Base-by-base conservation (phyloP, 1,140 invertebrate genomes). In the Drosophila willistoni region DNA sequence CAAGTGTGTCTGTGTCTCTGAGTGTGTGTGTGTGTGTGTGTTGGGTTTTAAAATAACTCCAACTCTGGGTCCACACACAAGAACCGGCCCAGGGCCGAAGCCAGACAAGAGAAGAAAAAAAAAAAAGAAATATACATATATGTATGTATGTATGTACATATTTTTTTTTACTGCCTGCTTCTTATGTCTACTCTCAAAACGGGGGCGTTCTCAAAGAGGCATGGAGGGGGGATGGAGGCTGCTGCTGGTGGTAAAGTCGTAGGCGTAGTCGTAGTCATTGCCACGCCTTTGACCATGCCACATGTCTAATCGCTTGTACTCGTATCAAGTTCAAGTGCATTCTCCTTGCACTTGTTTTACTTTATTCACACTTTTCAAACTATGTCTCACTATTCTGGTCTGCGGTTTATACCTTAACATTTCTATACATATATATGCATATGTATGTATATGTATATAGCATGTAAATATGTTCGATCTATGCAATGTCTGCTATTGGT, bases 311-410 rank as follows among this genome's bases (percentile, higher is more conserved):
- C 42, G 42, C 7, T 51, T 60, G 57, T 39, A 19, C 33, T 19
- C 56, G 68, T 76, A 83, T 79, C 80, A 83, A 83, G 80, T 83
- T 80, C 81, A 84, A 84, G 81, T 76, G 79, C 79, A 71, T 51
- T 41, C 47, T 66, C 63, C 65, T 71, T 59, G 77, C 77, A 80
- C 71, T 79, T 75, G 77, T 71, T 63, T 7, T 7, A 29, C 29
- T 29, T 7, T 51, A 22, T 51, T 62, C 51, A 51, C 54, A 54
- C 33, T 59, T 59, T 39, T 14, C 66, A 56, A 60, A 55, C 29
- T n/a, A 22, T 22, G 29, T 59, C 39, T 7, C 57, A 25, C 22
- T 25, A 55, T 55, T 54, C 41, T 44, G 19, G 29, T 29, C 29
- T 71, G 71, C 47, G 71, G 71, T 73, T 71, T 44, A 9, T 39